Evolutionary conservation across 53 echinoderm and acorn worm genomes (phyloP).

Genomic region (Mesocentrotus franciscanus): DNA sequence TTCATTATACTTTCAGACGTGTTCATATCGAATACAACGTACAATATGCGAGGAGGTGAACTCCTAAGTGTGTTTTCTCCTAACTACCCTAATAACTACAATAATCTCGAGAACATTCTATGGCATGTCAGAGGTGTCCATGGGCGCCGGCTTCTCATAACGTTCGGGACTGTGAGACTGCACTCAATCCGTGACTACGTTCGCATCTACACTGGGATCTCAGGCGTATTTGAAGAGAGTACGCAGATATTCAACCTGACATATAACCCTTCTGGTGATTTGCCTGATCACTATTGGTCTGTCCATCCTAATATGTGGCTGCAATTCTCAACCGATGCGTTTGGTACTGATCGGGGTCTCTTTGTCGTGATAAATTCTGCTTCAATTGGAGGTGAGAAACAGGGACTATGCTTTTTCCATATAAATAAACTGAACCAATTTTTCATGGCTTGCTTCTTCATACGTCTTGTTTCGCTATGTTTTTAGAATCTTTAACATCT

Average conservation of each 20-base stretch:
- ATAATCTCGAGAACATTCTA: conserved; percentile 25
- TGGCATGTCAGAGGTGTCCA: background rate
- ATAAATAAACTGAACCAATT: too few species aligned
- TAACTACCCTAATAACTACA: background rate
- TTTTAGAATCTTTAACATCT: too few species aligned
- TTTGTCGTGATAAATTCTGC: background rate
- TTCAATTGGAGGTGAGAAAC: too few species aligned
- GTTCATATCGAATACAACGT: conserved; percentile 14
- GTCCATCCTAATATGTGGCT: background rate
- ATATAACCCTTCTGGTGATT: too few species aligned
- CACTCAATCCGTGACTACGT: background rate
- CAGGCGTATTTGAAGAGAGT: conserved; percentile 24
- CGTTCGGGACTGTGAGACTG: background rate
- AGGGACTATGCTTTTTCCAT: too few species aligned
- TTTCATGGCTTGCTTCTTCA: too few species aligned
- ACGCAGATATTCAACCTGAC: background rate
- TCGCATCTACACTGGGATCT: background rate
- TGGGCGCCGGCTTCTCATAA: background rate
- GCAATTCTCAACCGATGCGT: background rate
- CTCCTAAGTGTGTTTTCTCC: background rate
- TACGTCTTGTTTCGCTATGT: too few species aligned
- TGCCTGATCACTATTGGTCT: background rate
- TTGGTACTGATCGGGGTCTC: background rate
- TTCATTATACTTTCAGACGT: background rate
- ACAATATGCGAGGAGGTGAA: background rate